Conservation (phyloP, 2,888 invertebrate genomes). For the Ptilodon capucinus region DNA sequence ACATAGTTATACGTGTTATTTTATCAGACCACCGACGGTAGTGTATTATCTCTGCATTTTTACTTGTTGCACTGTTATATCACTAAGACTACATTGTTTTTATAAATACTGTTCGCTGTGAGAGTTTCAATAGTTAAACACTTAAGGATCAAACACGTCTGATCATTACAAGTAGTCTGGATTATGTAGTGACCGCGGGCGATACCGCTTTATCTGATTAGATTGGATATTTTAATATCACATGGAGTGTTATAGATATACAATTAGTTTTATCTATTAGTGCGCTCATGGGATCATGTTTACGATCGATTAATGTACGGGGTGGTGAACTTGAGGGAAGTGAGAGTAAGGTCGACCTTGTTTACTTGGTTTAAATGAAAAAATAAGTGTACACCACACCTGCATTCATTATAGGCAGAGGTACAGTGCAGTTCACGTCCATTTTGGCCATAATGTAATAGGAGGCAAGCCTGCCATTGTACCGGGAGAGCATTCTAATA, state of each 20-base stretch:
- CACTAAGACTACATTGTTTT: not conserved
- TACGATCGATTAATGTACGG: constrained; percentile 9
- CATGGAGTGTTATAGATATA: constrained; percentile 13
- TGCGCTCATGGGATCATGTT: constrained; percentile 20
- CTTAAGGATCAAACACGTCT: constrained; percentile 9
- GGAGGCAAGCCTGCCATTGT: too few species aligned
- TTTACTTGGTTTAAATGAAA: not conserved
- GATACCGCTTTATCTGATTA: constrained; percentile 36
- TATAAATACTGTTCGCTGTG: not conserved
- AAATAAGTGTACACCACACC: too few species aligned
- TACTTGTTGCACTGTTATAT: not conserved
- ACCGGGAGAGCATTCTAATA: too few species aligned
- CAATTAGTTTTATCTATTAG: constrained; percentile 23
- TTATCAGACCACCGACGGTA: not conserved
- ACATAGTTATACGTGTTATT: not conserved
- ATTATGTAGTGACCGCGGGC: constrained; percentile 15
- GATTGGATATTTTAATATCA: constrained; percentile 29
- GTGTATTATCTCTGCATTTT: not conserved
- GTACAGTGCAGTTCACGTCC: too few species aligned
- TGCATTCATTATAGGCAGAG: too few species aligned
- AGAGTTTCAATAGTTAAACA: not conserved
- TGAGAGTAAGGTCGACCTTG: not conserved
- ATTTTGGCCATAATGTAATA: too few species aligned
- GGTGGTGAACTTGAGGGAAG: not conserved
- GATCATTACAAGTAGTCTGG: constrained; percentile 14